Base-by-base conservation (phyloP, 2,797 vertebrate genomes). In the Tragopan temminckii region DNA sequence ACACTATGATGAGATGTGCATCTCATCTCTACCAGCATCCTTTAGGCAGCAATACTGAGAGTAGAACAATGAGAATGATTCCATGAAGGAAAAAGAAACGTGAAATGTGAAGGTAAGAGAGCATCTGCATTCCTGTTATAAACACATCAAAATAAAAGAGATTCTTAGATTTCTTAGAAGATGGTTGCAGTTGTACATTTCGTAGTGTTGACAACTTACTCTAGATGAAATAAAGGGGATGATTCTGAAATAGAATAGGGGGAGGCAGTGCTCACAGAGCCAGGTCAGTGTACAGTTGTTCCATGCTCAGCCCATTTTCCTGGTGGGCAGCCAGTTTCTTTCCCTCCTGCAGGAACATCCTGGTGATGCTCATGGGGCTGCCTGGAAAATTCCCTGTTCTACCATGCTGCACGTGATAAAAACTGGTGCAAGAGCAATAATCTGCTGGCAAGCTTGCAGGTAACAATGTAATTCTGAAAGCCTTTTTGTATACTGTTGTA, bases 211-310 rank as follows among this genome's bases (percentile, higher is more conserved):
- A 67, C 61, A 67, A 55, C 81, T 87, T 85, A 9, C 7, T 61
- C 25, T 31, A 82, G 57, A n/a, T 52, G 11, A 88, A 93, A 81
- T 55, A 63, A 40, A 88, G 46, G 77, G 79, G 80, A 27, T 14
- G 63, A 75, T 94, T 96, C 85, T 90, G 90, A 78, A 90, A 88
- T 17, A 31, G 89, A 94, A 24, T 42, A 7, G 68, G 81, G 45
- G 45, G 46, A 7, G 52, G 33, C 29, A 33, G 61, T 76, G 55
- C 92, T 94, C 93, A 79, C 59, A 77, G 25, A 36, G 15, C 72
- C 90, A 50, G 67, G 89, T 52, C 59, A 93, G 88, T 2, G 23
- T 68, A 16, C 55, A 48, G 23, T 46, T 25, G 42, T 59, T 48
- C 16, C 24, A 27, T 36, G 63, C 40, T 24, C 66, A 55, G 18